phyloP scores from a whole-genome alignment of 1,140 invertebrate genomes.

The Sitodiplosis mosellana region DNA sequence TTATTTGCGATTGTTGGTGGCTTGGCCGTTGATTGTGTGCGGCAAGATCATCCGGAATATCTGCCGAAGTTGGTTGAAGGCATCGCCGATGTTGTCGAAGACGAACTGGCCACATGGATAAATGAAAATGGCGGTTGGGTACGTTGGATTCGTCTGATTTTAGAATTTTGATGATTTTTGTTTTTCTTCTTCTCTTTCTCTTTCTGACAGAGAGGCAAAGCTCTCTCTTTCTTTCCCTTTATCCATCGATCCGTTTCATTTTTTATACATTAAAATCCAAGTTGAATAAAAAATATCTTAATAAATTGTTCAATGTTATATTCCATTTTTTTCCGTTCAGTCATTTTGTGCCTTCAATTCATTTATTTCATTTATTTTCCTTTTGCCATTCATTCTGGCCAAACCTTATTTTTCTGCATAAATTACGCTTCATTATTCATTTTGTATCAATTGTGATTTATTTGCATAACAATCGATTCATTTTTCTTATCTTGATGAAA shows the following conservation, averaged over 20 bases:
- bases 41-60: slow-evolving; percentile 42
- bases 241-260: background rate
- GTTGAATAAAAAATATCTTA: background rate
- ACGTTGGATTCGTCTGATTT: slow-evolving; percentile 7
- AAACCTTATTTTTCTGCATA: background rate
- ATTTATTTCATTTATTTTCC: background rate
- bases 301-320: too few relatives aligned
- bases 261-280: background rate
- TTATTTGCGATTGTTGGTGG: slow-evolving; percentile 47
- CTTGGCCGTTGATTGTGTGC: slow-evolving; percentile 47
- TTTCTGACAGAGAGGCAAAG: background rate
- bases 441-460: too few relatives aligned
- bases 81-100: slow-evolving; percentile 40
- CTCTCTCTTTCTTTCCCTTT: background rate
- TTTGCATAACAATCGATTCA: background rate
- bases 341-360: too few relatives aligned
- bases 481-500: background rate
- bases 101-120: slow-evolving; percentile 46
- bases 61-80: slow-evolving; percentile 37
- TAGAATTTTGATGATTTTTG: background rate
- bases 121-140: slow-evolving; percentile 55
- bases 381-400: background rate
- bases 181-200: background rate
- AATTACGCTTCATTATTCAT: background rate
- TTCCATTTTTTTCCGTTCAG: too few relatives aligned